Conservation (phyloP, 2,888 invertebrate genomes). For the Drosophila maculinotata region DNA sequence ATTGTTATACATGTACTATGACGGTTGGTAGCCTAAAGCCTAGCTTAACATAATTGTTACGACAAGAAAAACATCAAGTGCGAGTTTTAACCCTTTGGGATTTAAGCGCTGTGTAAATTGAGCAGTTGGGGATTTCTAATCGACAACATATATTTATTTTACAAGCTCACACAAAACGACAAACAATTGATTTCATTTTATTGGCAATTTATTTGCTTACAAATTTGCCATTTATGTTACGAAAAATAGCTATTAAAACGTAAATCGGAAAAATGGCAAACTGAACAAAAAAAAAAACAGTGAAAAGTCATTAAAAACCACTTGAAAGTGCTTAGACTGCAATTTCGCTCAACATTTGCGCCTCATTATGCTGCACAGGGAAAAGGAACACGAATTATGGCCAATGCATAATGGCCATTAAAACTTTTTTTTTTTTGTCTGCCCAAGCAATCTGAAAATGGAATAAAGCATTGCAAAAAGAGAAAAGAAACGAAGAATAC, state of each 20-base stretch:
- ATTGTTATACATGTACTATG: no score
- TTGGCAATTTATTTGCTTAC: slow-evolving; percentile 18
- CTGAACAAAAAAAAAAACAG: slow-evolving; percentile 16
- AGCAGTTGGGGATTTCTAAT: background rate
- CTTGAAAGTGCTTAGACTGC: slow-evolving; percentile 69
- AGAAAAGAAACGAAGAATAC: slow-evolving; percentile 6
- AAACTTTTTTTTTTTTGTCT: slow-evolving; percentile 52
- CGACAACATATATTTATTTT: background rate
- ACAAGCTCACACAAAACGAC: background rate
- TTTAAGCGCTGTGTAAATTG: no score
- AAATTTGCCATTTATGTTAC: slow-evolving; percentile 28
- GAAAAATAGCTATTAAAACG: slow-evolving; percentile 6
- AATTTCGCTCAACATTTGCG: slow-evolving; percentile 63
- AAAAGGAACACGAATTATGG: slow-evolving; percentile 68
- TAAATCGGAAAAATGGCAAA: slow-evolving; percentile 19
- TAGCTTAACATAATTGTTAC: no score
- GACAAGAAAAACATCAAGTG: no score
- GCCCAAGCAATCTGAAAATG: slow-evolving; percentile 46
- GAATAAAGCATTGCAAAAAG: slow-evolving; percentile 30
- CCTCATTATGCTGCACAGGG: slow-evolving; percentile 55
- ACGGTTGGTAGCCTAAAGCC: no score
- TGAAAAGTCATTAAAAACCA: slow-evolving; percentile 73
- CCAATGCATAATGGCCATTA: slow-evolving; percentile 78
- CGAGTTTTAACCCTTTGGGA: no score
- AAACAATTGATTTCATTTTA: slow-evolving; percentile 17